Evolutionary conservation across 2,888 invertebrate species (phyloP).

Genomic region (Xestobium rufovillosum): DNA sequence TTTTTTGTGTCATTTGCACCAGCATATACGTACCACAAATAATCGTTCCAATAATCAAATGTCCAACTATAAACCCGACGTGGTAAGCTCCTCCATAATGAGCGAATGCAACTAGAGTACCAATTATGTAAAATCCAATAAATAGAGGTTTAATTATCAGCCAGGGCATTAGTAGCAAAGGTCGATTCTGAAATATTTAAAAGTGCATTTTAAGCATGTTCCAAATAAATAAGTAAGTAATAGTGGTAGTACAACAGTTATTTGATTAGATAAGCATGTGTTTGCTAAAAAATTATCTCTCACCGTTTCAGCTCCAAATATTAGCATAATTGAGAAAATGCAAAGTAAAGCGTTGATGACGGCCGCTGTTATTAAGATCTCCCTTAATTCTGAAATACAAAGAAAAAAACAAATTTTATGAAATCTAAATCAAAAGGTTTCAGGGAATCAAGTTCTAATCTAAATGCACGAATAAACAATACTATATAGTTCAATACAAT

Average conservation of each 20-base stretch:
- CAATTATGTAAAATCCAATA: slow-evolving; percentile 32
- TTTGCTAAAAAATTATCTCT: slow-evolving; percentile 22
- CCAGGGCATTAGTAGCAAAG: slow-evolving; percentile 36
- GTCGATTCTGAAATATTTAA: slow-evolving; percentile 36
- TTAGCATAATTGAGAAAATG: slow-evolving; percentile 36
- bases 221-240: slow-evolving; percentile 5
- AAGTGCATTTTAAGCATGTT: neutral
- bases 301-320: slow-evolving; percentile 40
- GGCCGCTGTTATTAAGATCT: slow-evolving; percentile 34
- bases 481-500: too few relatives aligned
- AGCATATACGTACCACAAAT: too few relatives aligned
- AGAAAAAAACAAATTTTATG: slow-evolving; percentile 6
- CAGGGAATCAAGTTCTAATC: too few relatives aligned
- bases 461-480: too few relatives aligned
- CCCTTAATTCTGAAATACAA: slow-evolving; percentile 33
- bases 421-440: slow-evolving; percentile 1
- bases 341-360: slow-evolving; percentile 35
- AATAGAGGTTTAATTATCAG: slow-evolving; percentile 34
- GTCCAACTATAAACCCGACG: slow-evolving; percentile 33
- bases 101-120: slow-evolving; percentile 33
- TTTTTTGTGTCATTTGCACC: too few relatives aligned
- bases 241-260: slow-evolving; percentile 4
- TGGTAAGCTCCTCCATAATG: slow-evolving; percentile 32
- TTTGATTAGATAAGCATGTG: neutral
- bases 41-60: slow-evolving; percentile 32